These are phyloP conservation scores for Anolis carolinensis DNA, from an alignment of 2,113 vertebrate species.

Conservation along the genomic window DNA sequence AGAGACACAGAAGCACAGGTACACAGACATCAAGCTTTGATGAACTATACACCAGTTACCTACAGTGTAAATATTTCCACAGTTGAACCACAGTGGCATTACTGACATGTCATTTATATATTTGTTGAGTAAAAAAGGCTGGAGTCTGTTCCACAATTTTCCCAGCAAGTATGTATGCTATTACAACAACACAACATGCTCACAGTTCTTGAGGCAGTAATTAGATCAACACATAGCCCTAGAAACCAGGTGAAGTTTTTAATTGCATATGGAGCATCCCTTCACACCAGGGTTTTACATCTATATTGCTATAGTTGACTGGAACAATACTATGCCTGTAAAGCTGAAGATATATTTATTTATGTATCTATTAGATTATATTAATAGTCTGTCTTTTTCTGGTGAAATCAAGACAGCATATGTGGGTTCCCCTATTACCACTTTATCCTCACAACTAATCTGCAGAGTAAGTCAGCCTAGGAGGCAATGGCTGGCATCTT, in stretches of 20 bases:
- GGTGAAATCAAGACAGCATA: neutral
- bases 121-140: neutral
- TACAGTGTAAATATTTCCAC: neutral
- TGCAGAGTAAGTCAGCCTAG: too few species aligned
- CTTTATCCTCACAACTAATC: too few species aligned
- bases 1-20: neutral
- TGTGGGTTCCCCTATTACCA: too few species aligned
- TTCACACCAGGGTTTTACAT: neutral
- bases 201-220: neutral
- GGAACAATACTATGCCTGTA: neutral
- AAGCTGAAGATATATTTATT: neutral
- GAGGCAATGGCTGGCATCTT: too few species aligned
- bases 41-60: conserved; percentile 37
- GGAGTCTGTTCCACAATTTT: neutral
- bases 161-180: neutral
- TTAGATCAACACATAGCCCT: neutral
- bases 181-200: neutral
- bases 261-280: neutral
- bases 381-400: neutral
- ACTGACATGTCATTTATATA: neutral
- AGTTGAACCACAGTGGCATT: neutral
- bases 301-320: neutral
- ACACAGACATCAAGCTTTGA: conserved; percentile 45
- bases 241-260: neutral
- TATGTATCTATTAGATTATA: neutral